phyloP scores from a whole-genome alignment of 1,140 invertebrate species.

The Dinothrombium tinctorium region DNA sequence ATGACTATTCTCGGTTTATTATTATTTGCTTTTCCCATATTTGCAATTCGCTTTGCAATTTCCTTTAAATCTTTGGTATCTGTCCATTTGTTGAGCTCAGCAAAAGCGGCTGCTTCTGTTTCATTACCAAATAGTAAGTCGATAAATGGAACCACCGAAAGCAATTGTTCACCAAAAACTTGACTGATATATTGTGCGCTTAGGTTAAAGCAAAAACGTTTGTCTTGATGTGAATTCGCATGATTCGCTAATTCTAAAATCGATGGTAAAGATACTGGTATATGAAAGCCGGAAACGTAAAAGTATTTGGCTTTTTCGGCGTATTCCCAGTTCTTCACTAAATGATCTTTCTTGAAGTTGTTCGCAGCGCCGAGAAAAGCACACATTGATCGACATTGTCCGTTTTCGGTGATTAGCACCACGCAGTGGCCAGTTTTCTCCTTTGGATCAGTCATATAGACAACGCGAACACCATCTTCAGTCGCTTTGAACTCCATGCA shows the following conservation, averaged over 20 bases:
- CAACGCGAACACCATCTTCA: conserved; percentile 55
- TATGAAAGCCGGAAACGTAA: conserved; percentile 11
- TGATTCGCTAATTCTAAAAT: conserved; percentile 7
- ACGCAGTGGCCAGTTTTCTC: conserved; percentile 67
- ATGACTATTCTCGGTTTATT: conserved; percentile 44
- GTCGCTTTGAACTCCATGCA: conserved; percentile 56
- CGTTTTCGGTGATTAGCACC: conserved; percentile 45
- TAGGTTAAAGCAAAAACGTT: conserved; percentile 23
- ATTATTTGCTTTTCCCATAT: conserved; percentile 18
- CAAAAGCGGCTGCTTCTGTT: conserved; percentile 23
- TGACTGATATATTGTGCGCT: conserved; percentile 85
- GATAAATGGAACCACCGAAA: conserved; percentile 63
- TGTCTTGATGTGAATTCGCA: background rate
- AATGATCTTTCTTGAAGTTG: conserved; percentile 58
- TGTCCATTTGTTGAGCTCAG: conserved; percentile 9
- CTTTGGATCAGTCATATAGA: conserved; percentile 50
- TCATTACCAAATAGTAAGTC: conserved; percentile 95
- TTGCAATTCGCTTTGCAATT: conserved; percentile 41
- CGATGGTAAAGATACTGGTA: conserved; percentile 5
- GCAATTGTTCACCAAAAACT: conserved; percentile 59
- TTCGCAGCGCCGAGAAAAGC: conserved; percentile 88
- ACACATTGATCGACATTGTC: conserved; percentile 61
- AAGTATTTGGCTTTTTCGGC: conserved; percentile 7
- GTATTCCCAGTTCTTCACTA: conserved; percentile 21
- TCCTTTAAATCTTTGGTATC: conserved; percentile 25